Percentiles rank a stretch among this genome's conserved stretches.
Evolutionary conservation across 37 sponge, comb jelly and placozoan species (phyloP).

Genomic region (Hexactinellida sp.): DNA sequence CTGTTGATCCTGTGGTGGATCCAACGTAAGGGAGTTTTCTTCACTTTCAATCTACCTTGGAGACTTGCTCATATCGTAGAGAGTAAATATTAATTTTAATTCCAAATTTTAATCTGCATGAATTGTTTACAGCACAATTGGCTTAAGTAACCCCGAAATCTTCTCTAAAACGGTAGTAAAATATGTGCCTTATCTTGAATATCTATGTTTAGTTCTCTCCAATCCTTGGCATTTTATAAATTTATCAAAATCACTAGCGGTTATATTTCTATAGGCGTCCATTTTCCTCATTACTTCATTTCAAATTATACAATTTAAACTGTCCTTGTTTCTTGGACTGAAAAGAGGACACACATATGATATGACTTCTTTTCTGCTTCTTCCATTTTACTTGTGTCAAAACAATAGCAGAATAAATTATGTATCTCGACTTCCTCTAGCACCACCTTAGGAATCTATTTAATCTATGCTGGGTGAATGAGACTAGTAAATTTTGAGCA

Average conservation of each 20-base stretch:
- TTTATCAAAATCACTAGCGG: neutral
- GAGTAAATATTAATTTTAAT: neutral
- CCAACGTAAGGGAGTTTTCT: no score
- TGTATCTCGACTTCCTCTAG: no score
- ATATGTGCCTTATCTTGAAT: neutral
- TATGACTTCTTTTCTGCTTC: neutral
- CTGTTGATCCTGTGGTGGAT: no score
- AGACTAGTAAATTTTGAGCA: no score
- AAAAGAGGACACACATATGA: neutral
- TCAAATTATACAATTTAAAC: neutral
- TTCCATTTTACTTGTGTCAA: no score
- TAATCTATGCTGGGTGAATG: no score
- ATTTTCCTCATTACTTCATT: neutral
- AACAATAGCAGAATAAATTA: no score
- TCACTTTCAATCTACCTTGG: neutral
- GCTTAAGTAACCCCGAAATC: neutral
- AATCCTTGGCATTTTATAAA: neutral
- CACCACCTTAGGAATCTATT: no score
- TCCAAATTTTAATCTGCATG: no score
- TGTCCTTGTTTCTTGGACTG: neutral
- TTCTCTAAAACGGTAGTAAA: no score
- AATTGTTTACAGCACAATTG: neutral
- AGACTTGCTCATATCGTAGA: neutral
- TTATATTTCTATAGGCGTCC: no score
- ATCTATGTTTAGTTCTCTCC: neutral